These are phyloP conservation scores for Notolabrus celidotus DNA, from an alignment of 2,797 vertebrate species.

Conservation along the genomic window DNA sequence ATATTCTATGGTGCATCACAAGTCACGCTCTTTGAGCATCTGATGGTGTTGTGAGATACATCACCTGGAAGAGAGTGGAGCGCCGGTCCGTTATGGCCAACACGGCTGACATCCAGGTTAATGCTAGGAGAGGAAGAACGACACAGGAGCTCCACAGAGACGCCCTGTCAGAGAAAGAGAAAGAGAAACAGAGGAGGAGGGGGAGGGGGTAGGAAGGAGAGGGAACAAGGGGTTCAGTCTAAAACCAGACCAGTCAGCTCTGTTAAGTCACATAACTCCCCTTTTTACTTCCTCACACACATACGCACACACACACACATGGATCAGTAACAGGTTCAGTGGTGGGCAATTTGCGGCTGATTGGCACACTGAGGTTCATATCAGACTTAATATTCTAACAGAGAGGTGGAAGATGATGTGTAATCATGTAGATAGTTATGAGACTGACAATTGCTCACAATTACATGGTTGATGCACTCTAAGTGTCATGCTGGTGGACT, in stretches of 20 bases:
- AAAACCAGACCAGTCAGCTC: slow-evolving; percentile 46
- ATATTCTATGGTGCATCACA: background rate
- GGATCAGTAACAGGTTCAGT: slow-evolving; percentile 35
- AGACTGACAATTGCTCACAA: slow-evolving; percentile 70
- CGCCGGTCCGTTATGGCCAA: slow-evolving; percentile 98
- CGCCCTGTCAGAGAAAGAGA: slow-evolving; percentile 86
- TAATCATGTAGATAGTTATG: slow-evolving; percentile 70
- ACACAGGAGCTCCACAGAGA: slow-evolving; percentile 99
- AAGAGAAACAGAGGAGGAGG: slow-evolving; percentile 27
- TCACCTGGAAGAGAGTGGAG: slow-evolving; percentile 97
- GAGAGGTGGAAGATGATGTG: slow-evolving; percentile 68
- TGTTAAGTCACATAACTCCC: slow-evolving; percentile 32
- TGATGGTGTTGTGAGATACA: slow-evolving; percentile 20
- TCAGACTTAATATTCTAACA: slow-evolving; percentile 59
- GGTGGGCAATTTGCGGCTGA: slow-evolving; percentile 52
- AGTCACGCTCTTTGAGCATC: background rate
- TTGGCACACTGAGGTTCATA: slow-evolving; percentile 47
- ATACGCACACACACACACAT: slow-evolving; percentile 28
- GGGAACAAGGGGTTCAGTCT: slow-evolving; percentile 59
- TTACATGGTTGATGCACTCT: slow-evolving; percentile 66
- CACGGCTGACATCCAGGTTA: slow-evolving; percentile 99
- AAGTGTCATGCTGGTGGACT: slow-evolving; percentile 59
- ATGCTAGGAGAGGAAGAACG: slow-evolving; percentile 96
- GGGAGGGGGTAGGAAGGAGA: slow-evolving; percentile 11
- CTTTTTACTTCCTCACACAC: slow-evolving; percentile 14